Base-by-base conservation (phyloP, 2,888 invertebrate genomes). In the Hemaris fuciformis region DNA sequence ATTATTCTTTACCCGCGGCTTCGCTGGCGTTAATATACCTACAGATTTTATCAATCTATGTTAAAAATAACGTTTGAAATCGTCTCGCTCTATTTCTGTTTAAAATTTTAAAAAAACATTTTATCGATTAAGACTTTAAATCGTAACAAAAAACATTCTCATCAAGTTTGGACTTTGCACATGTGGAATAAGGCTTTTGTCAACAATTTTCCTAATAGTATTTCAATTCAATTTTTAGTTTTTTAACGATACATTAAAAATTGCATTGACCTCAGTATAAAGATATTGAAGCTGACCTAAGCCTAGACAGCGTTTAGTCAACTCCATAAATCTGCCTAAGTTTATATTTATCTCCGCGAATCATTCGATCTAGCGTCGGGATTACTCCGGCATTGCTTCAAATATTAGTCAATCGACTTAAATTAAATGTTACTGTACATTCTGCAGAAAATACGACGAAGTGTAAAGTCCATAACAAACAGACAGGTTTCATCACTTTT, bases 271-370 rank as follows among this genome's bases (percentile, higher is more conserved):
- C 25, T 7, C 1, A 27, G 7, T 7, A 27, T n/a, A n/a, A 4
- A 2, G 4, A 1, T 18, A 53, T 27, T 31, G 18, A 10, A 3
- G 10, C 31, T 53, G 31, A 1, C 27, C 18, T 27, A 48, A 48
- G 48, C 18, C 27, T 25, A 53, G 27, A 53, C 53, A 31, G 18
- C 53, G 53, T 53, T 53, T 53, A 53, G 53, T 53, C 53, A 53
- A 53, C 53, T 31, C 53, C 18, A 31, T 31, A 53, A 53, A 53
- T 53, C 31, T 31, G 15, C 27, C 25, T 20, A 25, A 20, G 53
- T 53, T 31, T 53, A 53, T 27, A 53, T 53, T 53, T 53, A 53
- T 53, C 53, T 27, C 18, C 15, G 53, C 53, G 53, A 53, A 53
- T 53, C 53, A 53, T 53, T 53, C 53, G 53, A 31, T 53, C 53